Conservation (phyloP, 2,113 vertebrate species). For the Morone chrysops region DNA sequence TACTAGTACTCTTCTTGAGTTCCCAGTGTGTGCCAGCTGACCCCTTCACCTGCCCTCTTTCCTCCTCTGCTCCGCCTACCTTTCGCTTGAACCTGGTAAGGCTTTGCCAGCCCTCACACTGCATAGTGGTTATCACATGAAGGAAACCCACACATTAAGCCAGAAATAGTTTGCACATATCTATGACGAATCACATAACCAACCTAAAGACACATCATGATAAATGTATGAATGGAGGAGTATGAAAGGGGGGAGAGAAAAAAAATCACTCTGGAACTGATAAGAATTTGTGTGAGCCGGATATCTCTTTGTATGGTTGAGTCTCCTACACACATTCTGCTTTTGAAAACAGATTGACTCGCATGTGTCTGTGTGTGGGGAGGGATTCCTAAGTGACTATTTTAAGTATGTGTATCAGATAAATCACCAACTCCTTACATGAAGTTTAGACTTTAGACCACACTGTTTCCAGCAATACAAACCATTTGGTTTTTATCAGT, state of each 20-base stretch:
- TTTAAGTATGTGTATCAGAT: slow-evolving; percentile 44
- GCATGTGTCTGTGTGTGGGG: slow-evolving; percentile 52
- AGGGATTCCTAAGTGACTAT: slow-evolving; percentile 69
- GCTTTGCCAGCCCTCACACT: slow-evolving; percentile 27
- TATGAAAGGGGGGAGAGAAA: slow-evolving; percentile 9
- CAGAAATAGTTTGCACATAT: slow-evolving; percentile 48
- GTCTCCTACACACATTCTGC: slow-evolving; percentile 75
- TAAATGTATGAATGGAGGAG: slow-evolving; percentile 71
- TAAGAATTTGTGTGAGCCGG: slow-evolving; percentile 55
- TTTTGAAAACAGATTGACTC: slow-evolving; percentile 51
- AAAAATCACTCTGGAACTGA: slow-evolving; percentile 49
- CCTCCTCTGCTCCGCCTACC: slow-evolving; percentile 21
- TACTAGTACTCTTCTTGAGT: neutral
- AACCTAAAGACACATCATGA: slow-evolving; percentile 54
- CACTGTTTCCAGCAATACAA: neutral
- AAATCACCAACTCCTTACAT: slow-evolving; percentile 20
- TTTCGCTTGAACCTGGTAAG: neutral
- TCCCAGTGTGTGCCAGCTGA: slow-evolving; percentile 17
- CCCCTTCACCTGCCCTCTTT: slow-evolving; percentile 27
- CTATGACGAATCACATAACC: slow-evolving; percentile 59
- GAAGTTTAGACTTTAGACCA: neutral
- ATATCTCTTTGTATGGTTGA: slow-evolving; percentile 67
- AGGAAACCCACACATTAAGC: slow-evolving; percentile 51
- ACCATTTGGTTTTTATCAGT: neutral
- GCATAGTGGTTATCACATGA: slow-evolving; percentile 43